Evolutionary conservation across 2,797 vertebrate genomes (phyloP).

Genomic region (Rhinophrynus dorsalis): DNA sequence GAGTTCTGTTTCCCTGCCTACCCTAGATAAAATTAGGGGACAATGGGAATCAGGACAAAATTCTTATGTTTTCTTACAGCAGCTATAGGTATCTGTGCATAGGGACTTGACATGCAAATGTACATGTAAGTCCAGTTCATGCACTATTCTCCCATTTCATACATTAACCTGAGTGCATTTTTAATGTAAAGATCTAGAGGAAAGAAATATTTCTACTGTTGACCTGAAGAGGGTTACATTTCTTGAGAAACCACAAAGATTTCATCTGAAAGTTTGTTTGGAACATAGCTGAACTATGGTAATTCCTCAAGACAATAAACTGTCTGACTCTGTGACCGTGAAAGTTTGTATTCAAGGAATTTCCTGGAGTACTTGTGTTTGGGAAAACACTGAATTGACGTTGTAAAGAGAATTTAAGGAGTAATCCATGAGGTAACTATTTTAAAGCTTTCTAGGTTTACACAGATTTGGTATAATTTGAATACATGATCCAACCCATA

Average conservation of each 20-base stretch:
- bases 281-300: constrained; percentile 66
- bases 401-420: constrained; percentile 62
- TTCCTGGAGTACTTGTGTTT: constrained; percentile 71
- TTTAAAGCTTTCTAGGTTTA: constrained; percentile 14
- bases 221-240: constrained; percentile 54
- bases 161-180: too few relatives aligned
- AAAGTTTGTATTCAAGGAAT: constrained; percentile 74
- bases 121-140: too few relatives aligned
- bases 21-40: too few relatives aligned
- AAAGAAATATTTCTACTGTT: constrained; percentile 59
- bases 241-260: constrained; percentile 64
- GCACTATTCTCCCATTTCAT: too few relatives aligned
- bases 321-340: constrained; percentile 66
- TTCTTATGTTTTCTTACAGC: too few relatives aligned
- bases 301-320: constrained; percentile 68
- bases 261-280: constrained; percentile 71
- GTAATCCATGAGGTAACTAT: constrained; percentile 35
- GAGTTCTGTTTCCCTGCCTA: too few relatives aligned
- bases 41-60: too few relatives aligned
- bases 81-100: too few relatives aligned
- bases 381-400: constrained; percentile 67
- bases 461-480: constrained; percentile 10
- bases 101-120: too few relatives aligned
- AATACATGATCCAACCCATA: background rate
- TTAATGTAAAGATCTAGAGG: constrained; percentile 52